Percentiles rank a stretch among this genome's conserved stretches.
Evolutionary conservation across 2,113 vertebrate genomes (phyloP).

Genomic region (Corythornis madagascariensis): DNA sequence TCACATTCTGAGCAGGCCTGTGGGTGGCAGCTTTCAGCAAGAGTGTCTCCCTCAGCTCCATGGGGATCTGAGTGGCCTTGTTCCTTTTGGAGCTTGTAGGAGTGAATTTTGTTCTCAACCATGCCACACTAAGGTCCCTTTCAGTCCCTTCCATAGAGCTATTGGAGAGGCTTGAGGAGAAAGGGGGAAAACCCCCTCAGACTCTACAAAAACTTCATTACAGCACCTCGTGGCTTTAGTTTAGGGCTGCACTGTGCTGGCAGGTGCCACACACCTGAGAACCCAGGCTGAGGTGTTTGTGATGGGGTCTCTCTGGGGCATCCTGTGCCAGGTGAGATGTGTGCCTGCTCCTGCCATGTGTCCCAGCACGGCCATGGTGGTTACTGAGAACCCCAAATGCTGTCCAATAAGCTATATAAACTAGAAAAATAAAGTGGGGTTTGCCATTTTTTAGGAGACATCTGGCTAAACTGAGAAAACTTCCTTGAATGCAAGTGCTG

Average conservation of each 20-base stretch:
- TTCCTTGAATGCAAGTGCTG: not conserved
- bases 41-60: not conserved
- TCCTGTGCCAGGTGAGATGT: not conserved
- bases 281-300: not conserved
- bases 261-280: not conserved
- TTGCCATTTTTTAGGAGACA: not conserved
- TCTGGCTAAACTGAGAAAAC: not conserved
- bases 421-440: not conserved
- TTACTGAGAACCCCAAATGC: not conserved
- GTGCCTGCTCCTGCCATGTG: not conserved
- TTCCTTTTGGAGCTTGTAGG: not conserved
- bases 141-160: not conserved
- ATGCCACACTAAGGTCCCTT: not conserved
- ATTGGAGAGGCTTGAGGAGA: not conserved
- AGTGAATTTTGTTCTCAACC: not conserved
- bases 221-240: too few relatives aligned
- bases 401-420: not conserved
- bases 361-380: not conserved
- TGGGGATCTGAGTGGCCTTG: not conserved
- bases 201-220: not conserved
- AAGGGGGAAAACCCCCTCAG: not conserved
- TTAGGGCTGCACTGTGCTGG: not conserved
- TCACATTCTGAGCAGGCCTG: not conserved
- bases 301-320: not conserved
- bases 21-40: not conserved